Evolutionary conservation across 1,140 invertebrate genomes (phyloP).

Genomic region (Drosophila guanche): DNA sequence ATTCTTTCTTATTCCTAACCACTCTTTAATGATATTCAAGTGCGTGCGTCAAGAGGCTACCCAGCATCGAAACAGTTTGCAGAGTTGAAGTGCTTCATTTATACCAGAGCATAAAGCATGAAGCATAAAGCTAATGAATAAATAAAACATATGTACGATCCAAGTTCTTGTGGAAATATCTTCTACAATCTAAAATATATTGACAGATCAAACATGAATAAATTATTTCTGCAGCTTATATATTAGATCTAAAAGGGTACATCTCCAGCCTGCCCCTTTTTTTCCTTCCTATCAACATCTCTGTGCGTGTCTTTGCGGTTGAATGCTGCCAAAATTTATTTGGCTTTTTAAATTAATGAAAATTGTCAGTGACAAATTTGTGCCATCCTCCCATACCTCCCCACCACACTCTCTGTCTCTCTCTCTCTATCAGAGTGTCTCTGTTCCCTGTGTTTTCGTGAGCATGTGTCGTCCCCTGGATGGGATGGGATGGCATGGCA

Average conservation of each 20-base stretch:
- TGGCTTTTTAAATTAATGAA: constrained; percentile 77
- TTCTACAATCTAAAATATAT: no score
- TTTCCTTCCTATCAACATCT: neutral
- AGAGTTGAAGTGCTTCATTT: no score
- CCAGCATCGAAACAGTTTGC: no score
- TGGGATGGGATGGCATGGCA: neutral
- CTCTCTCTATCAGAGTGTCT: no score
- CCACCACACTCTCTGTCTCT: no score
- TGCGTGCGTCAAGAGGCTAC: neutral
- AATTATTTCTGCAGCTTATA: neutral
- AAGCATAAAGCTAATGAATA: no score
- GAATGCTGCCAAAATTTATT: constrained; percentile 58
- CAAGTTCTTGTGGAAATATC: no score
- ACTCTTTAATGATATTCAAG: constrained; percentile 43
- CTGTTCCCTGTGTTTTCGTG: neutral
- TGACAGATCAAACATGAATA: neutral
- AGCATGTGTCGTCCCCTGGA: constrained; percentile 39
- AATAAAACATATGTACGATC: no score
- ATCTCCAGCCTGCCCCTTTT: no score
- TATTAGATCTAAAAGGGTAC: constrained; percentile 15
- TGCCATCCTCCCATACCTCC: neutral
- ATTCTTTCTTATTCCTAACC: constrained; percentile 7
- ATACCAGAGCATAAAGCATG: no score
- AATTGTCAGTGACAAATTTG: constrained; percentile 78
- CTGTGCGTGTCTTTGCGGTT: constrained; percentile 19